Evolutionary conservation across 2,113 vertebrate species (phyloP), one percentile per base, ranked within the genome.

Genomic region (Scortum barcoo): DNA sequence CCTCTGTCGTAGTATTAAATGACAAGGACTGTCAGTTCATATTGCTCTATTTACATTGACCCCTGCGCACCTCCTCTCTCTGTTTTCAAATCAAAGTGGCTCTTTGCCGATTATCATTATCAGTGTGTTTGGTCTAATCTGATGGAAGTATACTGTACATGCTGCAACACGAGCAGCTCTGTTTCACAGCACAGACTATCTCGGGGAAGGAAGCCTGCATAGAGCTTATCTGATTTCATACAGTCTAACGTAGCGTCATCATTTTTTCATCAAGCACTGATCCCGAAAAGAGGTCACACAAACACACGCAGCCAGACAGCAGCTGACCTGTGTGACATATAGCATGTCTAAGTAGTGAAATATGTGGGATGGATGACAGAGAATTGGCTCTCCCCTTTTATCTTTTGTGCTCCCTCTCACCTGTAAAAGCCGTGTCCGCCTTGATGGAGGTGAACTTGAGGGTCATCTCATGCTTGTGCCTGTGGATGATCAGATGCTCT

Each of bases 391-490:
- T 50, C 13, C 16, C n/a, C 0, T 53, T 8, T 33, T 14, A 24
- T 38, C 19, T 33, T 22, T 40, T 22, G 53, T 16, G 51, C 36
- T 30, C 26, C 1, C 84, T 90, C 84, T 90, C 84, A 99, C 98
- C 97, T 97, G 97, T 97, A 83, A 99, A 96, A 89, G 97, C 94
- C 83, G 91, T 95, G 91, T 99, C 98, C 88, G 96, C 95, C 96
- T 99, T 99, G 95, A 98, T 96, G 91, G 97, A 96, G 84, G 97
- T 88, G 92, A 99, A 98, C 95, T 98, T 99, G 94, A 99, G 96
- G 93, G 97, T 99, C 98, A 99, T 99, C 96, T 99, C 97, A 95
- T 99, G 98, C 95, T 99, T 99, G 96, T 97, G 98, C 90, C 97
- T 96, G 94, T 99, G 98, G 95, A 99, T 97, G 95, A 98, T 96